These are phyloP conservation scores for Triplophysa siluroides DNA, from an alignment of 2,113 vertebrate genomes.

Conservation along the genomic window DNA sequence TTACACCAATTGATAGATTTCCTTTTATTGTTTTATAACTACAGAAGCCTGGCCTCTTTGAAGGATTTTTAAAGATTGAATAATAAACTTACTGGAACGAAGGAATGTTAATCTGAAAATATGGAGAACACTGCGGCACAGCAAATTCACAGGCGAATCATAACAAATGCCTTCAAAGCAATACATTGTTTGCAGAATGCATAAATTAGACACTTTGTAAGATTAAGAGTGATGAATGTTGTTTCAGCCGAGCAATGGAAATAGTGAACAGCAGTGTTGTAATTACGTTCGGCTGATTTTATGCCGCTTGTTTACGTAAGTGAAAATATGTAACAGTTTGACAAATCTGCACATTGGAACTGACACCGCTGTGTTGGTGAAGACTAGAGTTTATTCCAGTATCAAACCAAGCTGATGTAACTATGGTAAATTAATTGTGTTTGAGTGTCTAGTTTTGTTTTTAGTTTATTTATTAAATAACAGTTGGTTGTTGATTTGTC, in stretches of 20 bases:
- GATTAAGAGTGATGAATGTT: neutral
- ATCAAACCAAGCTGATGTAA: slow-evolving; percentile 4
- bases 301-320: neutral
- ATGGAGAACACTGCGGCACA: slow-evolving; percentile 6
- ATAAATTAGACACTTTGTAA: neutral
- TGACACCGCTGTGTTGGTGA: neutral
- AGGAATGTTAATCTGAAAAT: slow-evolving; percentile 41
- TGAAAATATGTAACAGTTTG: neutral
- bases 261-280: slow-evolving; percentile 1
- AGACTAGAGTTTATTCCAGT: neutral
- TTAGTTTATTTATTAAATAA: neutral
- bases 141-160: slow-evolving; percentile 1
- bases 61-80: slow-evolving; percentile 27
- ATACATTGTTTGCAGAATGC: neutral
- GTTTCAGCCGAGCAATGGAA: neutral
- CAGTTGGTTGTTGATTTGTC: neutral
- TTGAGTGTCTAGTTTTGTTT: neutral
- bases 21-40: neutral
- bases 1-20: too few relatives aligned
- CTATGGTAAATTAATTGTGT: neutral
- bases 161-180: slow-evolving; percentile 31
- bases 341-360: neutral
- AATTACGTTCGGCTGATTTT: neutral
- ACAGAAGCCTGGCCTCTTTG: slow-evolving; percentile 2
- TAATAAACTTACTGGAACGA: slow-evolving; percentile 46